Conservation (phyloP, 1,140 invertebrate genomes). For the Myzus persicae region DNA sequence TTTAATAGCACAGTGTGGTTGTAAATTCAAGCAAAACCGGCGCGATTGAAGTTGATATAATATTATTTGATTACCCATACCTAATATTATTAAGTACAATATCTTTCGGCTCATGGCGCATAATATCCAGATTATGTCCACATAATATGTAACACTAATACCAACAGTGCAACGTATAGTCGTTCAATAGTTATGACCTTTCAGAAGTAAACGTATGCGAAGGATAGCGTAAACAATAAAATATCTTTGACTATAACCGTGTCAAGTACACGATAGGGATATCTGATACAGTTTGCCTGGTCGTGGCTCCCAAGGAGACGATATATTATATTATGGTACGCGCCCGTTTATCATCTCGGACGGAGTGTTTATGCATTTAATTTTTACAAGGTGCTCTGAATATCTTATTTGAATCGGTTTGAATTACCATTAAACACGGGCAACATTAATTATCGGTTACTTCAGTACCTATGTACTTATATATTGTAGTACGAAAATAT, state of each 20-base stretch:
- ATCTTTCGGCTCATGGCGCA: background rate
- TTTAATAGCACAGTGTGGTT: background rate
- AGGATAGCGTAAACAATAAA: constrained; percentile 56
- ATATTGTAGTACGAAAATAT: background rate
- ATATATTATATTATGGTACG: background rate
- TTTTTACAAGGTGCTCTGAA: constrained; percentile 8
- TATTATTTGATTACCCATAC: background rate
- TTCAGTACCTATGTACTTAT: background rate
- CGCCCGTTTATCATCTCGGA: background rate
- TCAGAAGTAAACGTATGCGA: constrained; percentile 16
- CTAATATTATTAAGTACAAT: background rate
- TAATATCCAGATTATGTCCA: background rate
- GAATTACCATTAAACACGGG: background rate
- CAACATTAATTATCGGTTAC: background rate
- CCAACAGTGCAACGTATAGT: background rate
- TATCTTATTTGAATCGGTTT: background rate
- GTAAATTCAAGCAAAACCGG: background rate
- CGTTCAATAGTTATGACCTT: constrained; percentile 27
- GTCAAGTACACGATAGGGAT: constrained; percentile 52
- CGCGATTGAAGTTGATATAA: background rate
- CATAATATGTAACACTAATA: background rate
- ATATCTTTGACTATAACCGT: background rate
- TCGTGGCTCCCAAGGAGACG: constrained; percentile 26
- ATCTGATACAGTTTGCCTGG: constrained; percentile 30
- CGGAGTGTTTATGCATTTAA: background rate